A percentile compares a stretch with the other conserved stretches of the same genome.
These are phyloP conservation scores for Cochlearius cochlearius DNA, from an alignment of 2,113 vertebrate species.

Conservation along the genomic window DNA sequence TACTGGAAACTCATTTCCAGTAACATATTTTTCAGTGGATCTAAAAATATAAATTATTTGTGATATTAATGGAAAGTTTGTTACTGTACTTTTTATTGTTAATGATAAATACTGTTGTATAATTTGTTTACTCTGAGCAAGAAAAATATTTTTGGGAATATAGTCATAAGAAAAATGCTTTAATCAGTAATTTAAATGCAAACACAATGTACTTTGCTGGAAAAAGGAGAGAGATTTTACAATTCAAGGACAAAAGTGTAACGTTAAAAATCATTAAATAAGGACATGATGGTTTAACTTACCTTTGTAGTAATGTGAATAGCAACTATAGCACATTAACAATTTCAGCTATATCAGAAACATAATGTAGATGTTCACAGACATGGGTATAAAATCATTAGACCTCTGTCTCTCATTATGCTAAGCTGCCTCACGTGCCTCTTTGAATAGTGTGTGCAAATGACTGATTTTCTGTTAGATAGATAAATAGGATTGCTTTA, in stretches of 20 bases:
- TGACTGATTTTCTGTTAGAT: neutral
- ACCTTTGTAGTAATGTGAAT: neutral
- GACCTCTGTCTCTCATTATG: neutral
- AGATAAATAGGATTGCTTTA: neutral
- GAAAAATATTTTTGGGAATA: neutral
- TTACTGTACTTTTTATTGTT: neutral
- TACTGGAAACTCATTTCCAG: neutral
- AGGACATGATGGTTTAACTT: neutral
- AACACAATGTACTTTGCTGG: neutral
- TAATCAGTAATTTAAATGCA: neutral
- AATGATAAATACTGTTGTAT: neutral
- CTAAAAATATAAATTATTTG: neutral
- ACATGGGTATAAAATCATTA: neutral
- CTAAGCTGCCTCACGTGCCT: neutral
- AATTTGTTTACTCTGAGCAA: neutral
- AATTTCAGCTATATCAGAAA: neutral
- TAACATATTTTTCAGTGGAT: neutral
- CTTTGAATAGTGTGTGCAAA: neutral
- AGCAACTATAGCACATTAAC: neutral
- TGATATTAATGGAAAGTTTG: neutral
- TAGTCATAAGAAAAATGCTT: neutral
- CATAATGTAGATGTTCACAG: neutral
- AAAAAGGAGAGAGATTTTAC: neutral
- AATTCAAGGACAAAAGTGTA: neutral
- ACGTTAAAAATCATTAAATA: neutral